These are phyloP conservation scores for Enteromius mattozi DNA, from an alignment of 2,797 vertebrate species.

Conservation along the genomic window DNA sequence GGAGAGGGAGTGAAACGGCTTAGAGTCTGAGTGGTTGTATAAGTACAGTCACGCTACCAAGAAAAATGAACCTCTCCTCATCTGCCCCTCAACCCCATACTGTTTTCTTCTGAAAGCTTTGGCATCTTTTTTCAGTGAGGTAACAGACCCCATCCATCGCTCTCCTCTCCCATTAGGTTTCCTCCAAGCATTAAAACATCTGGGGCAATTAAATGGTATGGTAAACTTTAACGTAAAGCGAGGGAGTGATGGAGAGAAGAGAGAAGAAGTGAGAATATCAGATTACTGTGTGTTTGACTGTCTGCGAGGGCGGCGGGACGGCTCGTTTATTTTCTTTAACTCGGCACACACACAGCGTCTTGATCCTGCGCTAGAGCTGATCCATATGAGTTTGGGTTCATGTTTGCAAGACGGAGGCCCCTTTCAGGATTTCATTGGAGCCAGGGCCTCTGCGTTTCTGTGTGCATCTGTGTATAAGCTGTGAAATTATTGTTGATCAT, in stretches of 20 bases:
- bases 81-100: slow-evolving; percentile 34
- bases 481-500: neutral
- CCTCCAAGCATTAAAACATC: slow-evolving; percentile 71
- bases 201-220: slow-evolving; percentile 68
- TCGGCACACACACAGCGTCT: neutral
- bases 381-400: slow-evolving; percentile 15
- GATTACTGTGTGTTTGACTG: slow-evolving; percentile 52
- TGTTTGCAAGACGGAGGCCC: slow-evolving; percentile 27
- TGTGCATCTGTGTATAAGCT: slow-evolving; percentile 24
- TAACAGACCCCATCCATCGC: slow-evolving; percentile 12
- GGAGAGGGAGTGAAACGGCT: neutral
- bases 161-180: slow-evolving; percentile 34
- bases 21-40: slow-evolving; percentile 53
- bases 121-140: slow-evolving; percentile 40
- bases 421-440: slow-evolving; percentile 4
- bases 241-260: slow-evolving; percentile 25
- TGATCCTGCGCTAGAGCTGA: slow-evolving; percentile 27
- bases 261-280: slow-evolving; percentile 34
- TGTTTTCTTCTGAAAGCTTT: slow-evolving; percentile 40
- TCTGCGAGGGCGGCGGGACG: slow-evolving; percentile 41
- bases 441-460: neutral
- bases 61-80: slow-evolving; percentile 57
- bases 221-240: slow-evolving; percentile 72
- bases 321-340: slow-evolving; percentile 72
- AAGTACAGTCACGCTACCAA: slow-evolving; percentile 59